Evolutionary conservation across 2,113 vertebrate species (phyloP).

Genomic region (Phalacrocorax brasilianus): DNA sequence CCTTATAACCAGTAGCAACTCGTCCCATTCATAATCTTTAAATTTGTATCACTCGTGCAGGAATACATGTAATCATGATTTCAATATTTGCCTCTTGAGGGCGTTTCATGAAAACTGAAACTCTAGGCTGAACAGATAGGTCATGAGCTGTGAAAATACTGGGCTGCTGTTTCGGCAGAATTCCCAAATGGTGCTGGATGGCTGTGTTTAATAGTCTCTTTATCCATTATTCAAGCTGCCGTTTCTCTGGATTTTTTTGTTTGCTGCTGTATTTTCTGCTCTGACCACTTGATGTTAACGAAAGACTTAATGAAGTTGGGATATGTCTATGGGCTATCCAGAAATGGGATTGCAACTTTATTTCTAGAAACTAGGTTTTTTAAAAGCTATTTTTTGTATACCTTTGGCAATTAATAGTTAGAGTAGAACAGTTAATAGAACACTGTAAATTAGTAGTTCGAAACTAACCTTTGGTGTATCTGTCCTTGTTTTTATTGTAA

Average conservation of each 20-base stretch:
- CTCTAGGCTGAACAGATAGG: neutral
- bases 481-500: neutral
- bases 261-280: neutral
- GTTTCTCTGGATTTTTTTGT: neutral
- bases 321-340: neutral
- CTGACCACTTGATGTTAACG: neutral
- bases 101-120: conserved; percentile 44
- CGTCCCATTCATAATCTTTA: neutral
- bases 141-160: conserved; percentile 15
- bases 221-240: neutral
- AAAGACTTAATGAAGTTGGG: neutral
- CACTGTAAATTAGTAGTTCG: neutral
- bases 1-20: neutral
- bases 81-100: conserved; percentile 37
- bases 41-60: neutral
- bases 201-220: neutral
- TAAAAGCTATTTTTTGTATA: neutral
- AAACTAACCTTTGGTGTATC: neutral
- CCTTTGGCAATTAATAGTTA: neutral
- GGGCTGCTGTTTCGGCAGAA: conserved; percentile 29
- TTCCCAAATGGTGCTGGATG: conserved; percentile 30
- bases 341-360: neutral
- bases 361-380: neutral
- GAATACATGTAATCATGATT: neutral
- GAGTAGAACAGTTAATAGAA: neutral